A percentile compares a stretch with the other conserved stretches of the same genome.
phyloP scores from a whole-genome alignment of 2,797 vertebrate genomes.

The Sphenodon punctatus region DNA sequence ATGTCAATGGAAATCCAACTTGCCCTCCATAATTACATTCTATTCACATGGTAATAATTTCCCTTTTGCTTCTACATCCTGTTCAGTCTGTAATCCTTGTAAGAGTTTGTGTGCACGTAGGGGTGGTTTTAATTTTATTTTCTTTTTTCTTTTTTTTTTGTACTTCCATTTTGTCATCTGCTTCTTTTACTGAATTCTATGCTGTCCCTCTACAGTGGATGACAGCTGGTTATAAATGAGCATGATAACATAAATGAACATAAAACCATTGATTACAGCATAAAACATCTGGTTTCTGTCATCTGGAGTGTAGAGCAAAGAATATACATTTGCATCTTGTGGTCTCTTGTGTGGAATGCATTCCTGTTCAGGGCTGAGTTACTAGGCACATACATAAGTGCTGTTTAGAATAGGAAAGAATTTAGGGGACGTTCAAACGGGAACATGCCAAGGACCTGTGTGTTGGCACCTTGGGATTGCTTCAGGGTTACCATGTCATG shows the following conservation, averaged over 20 bases:
- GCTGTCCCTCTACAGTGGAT: background rate
- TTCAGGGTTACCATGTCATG: too few species aligned
- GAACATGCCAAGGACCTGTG: too few species aligned
- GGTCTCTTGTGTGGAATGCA: slow-evolving; percentile 5
- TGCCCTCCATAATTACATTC: background rate
- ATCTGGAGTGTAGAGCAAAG: background rate
- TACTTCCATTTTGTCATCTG: background rate
- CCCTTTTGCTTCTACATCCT: slow-evolving; percentile 7
- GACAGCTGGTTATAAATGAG: slow-evolving; percentile 52
- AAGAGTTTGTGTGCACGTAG: too few species aligned
- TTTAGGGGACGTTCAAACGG: background rate
- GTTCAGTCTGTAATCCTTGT: background rate
- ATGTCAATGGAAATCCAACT: background rate
- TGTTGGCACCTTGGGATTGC: too few species aligned
- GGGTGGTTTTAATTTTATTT: too few species aligned
- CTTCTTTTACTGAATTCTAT: background rate
- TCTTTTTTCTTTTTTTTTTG: background rate
- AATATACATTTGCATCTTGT: slow-evolving; percentile 7
- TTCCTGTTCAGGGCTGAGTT: slow-evolving; percentile 19
- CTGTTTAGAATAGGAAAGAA: slow-evolving; percentile 17
- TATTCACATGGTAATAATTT: background rate
- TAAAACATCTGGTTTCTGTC: slow-evolving; percentile 45
- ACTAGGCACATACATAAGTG: background rate
- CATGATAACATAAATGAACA: slow-evolving; percentile 33
- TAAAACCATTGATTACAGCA: background rate